A percentile compares a stretch with the other conserved stretches of the same genome.
These are phyloP conservation scores for Chitala chitala DNA, from an alignment of 2,113 vertebrate genomes.

Conservation along the genomic window DNA sequence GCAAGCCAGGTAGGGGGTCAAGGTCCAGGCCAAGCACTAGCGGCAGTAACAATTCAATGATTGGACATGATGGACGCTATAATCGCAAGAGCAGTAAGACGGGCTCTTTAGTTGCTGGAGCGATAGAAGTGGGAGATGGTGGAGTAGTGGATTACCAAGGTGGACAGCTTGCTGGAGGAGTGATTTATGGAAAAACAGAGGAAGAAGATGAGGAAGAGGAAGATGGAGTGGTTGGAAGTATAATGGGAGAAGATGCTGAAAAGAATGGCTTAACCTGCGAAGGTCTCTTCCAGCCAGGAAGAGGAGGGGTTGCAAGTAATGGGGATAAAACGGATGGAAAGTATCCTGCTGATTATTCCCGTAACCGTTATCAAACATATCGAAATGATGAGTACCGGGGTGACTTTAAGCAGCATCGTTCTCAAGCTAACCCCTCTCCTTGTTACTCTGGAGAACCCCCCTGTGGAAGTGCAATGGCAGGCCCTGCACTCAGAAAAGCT, in stretches of 20 bases:
- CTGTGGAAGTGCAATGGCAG: constrained; percentile 68
- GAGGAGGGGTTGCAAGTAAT: constrained; percentile 62
- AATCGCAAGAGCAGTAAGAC: constrained; percentile 53
- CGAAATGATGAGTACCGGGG: constrained; percentile 69
- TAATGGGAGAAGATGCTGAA: constrained; percentile 62
- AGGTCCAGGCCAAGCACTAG: constrained; percentile 47
- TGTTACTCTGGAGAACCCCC: constrained; percentile 67
- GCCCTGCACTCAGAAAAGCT: constrained; percentile 68
- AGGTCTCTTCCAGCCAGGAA: constrained; percentile 60
- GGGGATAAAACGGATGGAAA: constrained; percentile 64
- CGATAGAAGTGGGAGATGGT: constrained; percentile 57
- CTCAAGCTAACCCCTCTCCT: constrained; percentile 67
- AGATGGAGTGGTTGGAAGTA: constrained; percentile 43
- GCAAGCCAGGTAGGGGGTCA: constrained; percentile 68
- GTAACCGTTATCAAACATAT: constrained; percentile 39
- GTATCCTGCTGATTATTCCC: constrained; percentile 65
- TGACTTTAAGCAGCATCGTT: constrained; percentile 71
- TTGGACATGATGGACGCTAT: constrained; percentile 20
- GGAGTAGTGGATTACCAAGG: constrained; percentile 66
- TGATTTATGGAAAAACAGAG: constrained; percentile 65
- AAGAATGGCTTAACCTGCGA: constrained; percentile 61
- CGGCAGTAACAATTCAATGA: constrained; percentile 31
- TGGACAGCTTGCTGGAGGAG: constrained; percentile 46
- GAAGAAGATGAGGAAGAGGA: constrained; percentile 63
- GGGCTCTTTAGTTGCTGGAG: constrained; percentile 61